Base-by-base conservation (phyloP, 2,888 invertebrate genomes). In the Noctuana brunneofusca region DNA sequence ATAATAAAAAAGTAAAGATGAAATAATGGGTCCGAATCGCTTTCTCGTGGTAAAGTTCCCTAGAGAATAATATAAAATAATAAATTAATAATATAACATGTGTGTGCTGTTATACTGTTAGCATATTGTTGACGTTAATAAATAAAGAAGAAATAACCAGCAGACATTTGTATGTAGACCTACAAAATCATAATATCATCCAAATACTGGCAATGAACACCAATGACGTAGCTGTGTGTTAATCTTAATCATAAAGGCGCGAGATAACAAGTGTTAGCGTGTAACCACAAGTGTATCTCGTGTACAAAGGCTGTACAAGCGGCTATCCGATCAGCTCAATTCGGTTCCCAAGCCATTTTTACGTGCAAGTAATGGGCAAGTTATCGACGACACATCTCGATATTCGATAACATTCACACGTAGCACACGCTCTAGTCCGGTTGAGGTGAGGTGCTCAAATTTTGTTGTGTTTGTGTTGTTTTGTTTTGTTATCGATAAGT, bases 361-460 rank as follows among this genome's bases (percentile, higher is more conserved):
- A 79, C 77, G 75, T 77, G 79, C 80, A 79, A 80, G 86, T 88
- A 88, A 88, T 88, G 84, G 86, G 76, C 74, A 78, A 86, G 78
- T 78, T 87, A 86, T 87, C 86, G 85, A 86, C 75, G 74, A 78
- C 76, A 80, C 76, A 87, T 89, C 89, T 84, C 84, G 88, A 88
- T 87, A 73, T 78, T 86, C 84, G 90, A 91, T 89, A 89, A 82
- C 86, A 89, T 90, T 90, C 90, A 89, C 90, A 90, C 90, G 82
- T 89, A 85, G 89, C 89, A 89, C 90, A 90, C 90, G 89, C 87
- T 86, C 84, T 75, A 75, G 77, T 79, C 78, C 12, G 54, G 8
- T 12, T 71, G 18, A 0, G 9, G 8, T n/a, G 24, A 0, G 54
- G 48, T 38, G 16, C 46, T 62, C 60, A 62, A 62, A 62, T 54